phyloP scores from a whole-genome alignment of 2,113 vertebrate species.

The Toxostoma redivivum region DNA sequence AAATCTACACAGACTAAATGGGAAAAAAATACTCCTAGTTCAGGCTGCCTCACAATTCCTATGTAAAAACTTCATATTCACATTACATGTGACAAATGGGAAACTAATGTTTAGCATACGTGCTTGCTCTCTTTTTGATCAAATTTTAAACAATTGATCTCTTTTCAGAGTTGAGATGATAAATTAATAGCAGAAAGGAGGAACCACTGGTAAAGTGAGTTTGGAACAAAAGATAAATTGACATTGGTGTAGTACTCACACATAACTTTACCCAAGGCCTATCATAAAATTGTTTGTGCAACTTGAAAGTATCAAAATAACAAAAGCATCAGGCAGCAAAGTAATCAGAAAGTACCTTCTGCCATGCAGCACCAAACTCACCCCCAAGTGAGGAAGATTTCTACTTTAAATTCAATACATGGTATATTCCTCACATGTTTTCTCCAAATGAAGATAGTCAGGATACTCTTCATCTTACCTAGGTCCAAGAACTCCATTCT shows the following conservation, averaged over 20 bases:
- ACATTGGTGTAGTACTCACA: neutral
- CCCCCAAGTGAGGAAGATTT: neutral
- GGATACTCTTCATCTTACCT: neutral
- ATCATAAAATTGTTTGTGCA: neutral
- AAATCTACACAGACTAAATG: neutral
- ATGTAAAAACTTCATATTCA: neutral
- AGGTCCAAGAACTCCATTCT: neutral
- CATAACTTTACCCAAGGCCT: neutral
- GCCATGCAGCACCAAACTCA: neutral
- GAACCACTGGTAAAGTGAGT: neutral
- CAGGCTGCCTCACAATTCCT: neutral
- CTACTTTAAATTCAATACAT: neutral
- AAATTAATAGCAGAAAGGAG: neutral
- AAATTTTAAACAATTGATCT: neutral
- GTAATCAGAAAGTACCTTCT: neutral
- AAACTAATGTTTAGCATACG: neutral
- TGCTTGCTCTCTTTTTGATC: neutral
- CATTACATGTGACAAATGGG: neutral
- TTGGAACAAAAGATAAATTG: neutral
- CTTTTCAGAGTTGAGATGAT: neutral
- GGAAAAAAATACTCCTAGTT: neutral
- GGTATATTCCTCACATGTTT: rapidly evolving
- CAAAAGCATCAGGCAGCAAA: neutral
- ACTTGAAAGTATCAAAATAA: neutral
- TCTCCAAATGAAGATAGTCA: neutral